Evolutionary conservation across 2,113 vertebrate species (phyloP), one percentile per base, ranked within the genome.

Genomic region (Hydrolagus affinis): DNA sequence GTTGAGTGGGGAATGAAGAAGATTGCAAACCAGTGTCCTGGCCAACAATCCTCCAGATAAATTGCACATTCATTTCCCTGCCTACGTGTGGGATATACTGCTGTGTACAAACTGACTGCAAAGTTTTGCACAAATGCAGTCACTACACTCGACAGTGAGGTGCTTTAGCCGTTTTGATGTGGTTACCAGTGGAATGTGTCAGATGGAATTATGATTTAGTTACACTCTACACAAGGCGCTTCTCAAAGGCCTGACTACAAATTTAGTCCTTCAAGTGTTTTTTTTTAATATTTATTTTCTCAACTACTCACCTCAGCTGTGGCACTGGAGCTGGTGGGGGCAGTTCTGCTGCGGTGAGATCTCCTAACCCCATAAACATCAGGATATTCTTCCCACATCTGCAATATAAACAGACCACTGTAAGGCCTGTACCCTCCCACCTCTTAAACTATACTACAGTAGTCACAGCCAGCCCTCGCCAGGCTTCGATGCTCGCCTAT

Each of bases 381-480:
- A 89, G 98, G 98, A 92, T 99, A 98, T 88, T 98, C 97, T 89
- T 99, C 98, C 98, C 98, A 99, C 98, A 99, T 98, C 98, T 99
- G 93, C 85, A 93, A 95, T 91, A 94, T 80, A 92, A 89, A 93
- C 23, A 91, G 86, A 90, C 85, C 85, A 89, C 85, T 87, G 90
- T 89, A 88, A 87, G 88, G 88, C 88, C 91, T 91, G 89, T 88
- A 90, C 59, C 86, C 86, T 62, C 87, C 86, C 71, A 85, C 71
- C 85, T 86, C 85, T 85, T 90, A 85, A 73, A 83, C 66, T 85
- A 85, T 71, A 64, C 69, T 85, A 71, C 17, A 85, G 28, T 23
- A 23, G 71, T 8, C 71, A 44, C 44, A 44, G 44, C 44, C 44
- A 44, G 6, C 44, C 44, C 25, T 15, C 85, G 77, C 8, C 12